A percentile compares a stretch with the other conserved stretches of the same genome.
phyloP scores from a whole-genome alignment of 2,113 vertebrate species.

The Phaethornis superciliosus region DNA sequence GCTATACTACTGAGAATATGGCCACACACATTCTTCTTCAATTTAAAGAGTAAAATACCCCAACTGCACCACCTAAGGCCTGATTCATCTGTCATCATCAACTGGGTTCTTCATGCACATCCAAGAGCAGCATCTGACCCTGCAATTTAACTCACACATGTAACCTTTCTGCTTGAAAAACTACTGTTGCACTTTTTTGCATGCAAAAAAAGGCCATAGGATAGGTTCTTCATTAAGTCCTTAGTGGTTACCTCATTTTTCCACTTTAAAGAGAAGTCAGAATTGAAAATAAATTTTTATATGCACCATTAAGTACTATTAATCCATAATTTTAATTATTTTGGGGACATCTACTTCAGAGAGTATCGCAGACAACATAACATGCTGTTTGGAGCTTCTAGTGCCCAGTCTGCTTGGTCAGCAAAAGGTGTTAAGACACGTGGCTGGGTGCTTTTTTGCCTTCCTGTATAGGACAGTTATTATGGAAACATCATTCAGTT shows the following conservation, averaged over 20 bases:
- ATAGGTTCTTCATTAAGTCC: not conserved
- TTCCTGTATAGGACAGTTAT: not conserved
- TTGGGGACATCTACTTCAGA: not conserved
- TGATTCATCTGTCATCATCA: conserved; percentile 27
- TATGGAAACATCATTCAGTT: not conserved
- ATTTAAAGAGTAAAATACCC: not conserved
- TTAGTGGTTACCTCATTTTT: not conserved
- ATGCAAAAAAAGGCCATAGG: not conserved
- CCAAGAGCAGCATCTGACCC: not conserved
- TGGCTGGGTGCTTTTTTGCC: not conserved
- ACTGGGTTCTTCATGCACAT: conserved; percentile 4
- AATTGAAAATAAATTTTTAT: not conserved
- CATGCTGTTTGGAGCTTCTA: not conserved
- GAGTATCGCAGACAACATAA: not conserved
- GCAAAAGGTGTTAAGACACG: not conserved
- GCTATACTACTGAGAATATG: not conserved
- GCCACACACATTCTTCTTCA: not conserved
- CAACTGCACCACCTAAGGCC: not conserved
- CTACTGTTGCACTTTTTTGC: not conserved
- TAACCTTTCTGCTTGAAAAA: conserved; percentile 15
- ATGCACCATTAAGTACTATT: not conserved
- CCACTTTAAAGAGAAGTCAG: not conserved
- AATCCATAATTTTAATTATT: not conserved
- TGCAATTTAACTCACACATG: not conserved
- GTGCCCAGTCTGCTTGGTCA: not conserved